Evolutionary conservation across 2,797 vertebrate genomes (phyloP).

Genomic region (Microcaecilia unicolor): DNA sequence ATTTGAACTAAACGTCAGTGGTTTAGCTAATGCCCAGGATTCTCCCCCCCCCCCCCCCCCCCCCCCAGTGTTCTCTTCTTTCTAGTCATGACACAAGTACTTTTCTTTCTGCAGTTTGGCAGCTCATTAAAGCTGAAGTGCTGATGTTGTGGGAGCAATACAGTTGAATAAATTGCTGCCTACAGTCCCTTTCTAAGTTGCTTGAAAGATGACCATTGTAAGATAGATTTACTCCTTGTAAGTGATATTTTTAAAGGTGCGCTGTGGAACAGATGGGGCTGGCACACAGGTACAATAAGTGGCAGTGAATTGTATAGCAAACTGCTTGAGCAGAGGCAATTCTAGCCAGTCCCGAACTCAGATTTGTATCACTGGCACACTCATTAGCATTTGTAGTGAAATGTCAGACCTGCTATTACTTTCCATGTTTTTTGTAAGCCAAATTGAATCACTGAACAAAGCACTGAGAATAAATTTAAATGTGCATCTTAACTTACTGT

Average conservation of each 20-base stretch:
- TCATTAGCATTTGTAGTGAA: slow-evolving; percentile 5
- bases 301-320: background rate
- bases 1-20: too few relatives aligned
- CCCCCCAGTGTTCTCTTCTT: background rate
- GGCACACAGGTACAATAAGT: slow-evolving; percentile 1
- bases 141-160: slow-evolving; percentile 5
- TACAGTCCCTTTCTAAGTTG: slow-evolving; percentile 17
- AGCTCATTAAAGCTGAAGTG: slow-evolving; percentile 18
- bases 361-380: background rate
- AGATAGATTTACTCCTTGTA: slow-evolving; percentile 18
- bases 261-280: slow-evolving; percentile 7
- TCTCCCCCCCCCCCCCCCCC: too few relatives aligned
- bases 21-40: too few relatives aligned
- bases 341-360: background rate
- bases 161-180: slow-evolving; percentile 14
- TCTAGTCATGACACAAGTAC: background rate
- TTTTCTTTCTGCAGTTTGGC: background rate
- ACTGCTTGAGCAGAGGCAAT: background rate
- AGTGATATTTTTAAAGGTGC: background rate
- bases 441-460: background rate
- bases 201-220: slow-evolving; percentile 20
- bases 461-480: background rate
- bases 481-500: background rate
- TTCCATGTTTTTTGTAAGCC: slow-evolving; percentile 1
- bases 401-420: background rate